Conservation (phyloP, 2,113 vertebrate genomes). For the Todiramphus saurophagus region DNA sequence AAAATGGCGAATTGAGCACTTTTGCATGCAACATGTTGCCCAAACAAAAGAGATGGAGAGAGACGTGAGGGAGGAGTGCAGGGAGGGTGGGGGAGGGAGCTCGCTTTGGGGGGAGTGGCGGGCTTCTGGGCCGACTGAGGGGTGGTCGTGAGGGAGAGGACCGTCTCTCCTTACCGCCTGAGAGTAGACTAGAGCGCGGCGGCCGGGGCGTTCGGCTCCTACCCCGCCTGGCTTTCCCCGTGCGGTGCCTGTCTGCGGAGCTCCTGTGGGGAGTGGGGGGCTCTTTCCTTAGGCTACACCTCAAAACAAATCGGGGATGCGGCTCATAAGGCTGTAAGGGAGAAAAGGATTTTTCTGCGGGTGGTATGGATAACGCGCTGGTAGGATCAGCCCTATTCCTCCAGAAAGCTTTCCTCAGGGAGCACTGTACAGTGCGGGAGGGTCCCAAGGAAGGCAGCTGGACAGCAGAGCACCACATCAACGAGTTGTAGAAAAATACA, state of each 20-base stretch:
- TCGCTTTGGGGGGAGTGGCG: neutral
- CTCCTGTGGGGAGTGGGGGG: neutral
- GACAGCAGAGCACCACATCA: no score
- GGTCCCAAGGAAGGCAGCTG: neutral
- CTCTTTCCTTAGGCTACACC: neutral
- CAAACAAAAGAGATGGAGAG: no score
- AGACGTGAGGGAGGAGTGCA: no score
- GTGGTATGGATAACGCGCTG: neutral
- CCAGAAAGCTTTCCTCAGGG: neutral
- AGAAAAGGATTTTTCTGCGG: neutral
- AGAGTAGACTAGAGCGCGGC: neutral
- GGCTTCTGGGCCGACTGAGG: no score
- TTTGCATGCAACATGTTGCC: no score
- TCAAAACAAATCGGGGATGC: neutral
- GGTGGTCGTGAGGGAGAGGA: no score
- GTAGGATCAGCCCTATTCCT: neutral
- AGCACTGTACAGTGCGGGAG: neutral
- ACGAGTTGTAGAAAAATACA: neutral
- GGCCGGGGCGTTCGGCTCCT: neutral
- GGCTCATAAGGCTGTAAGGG: neutral
- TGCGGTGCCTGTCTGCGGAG: neutral
- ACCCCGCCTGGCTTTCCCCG: neutral
- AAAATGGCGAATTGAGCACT: no score
- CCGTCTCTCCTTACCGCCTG: neutral
- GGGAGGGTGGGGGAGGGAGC: neutral